Evolutionary conservation across 2,797 vertebrate genomes (phyloP).

Genomic region (Sciurus vulgaris): DNA sequence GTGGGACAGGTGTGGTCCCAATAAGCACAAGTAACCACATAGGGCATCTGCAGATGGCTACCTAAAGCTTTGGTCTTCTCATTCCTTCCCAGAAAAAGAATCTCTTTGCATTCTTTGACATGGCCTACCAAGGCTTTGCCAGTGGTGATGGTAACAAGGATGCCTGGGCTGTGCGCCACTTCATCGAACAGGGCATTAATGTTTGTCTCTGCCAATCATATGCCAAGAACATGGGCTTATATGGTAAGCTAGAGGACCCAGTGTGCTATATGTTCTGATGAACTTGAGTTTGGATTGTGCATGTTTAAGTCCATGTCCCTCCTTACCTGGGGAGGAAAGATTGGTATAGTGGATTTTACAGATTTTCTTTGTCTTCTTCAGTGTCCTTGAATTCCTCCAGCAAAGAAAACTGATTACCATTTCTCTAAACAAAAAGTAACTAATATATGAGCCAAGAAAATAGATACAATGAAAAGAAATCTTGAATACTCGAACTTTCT

Average conservation of each 20-base stretch:
- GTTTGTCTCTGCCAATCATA: slow-evolving; percentile 96
- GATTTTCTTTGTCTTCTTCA: not conserved
- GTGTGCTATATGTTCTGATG: fast-evolving
- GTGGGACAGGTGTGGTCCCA: not conserved
- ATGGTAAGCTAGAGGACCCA: slow-evolving; percentile 90
- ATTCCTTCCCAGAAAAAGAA: slow-evolving; percentile 93
- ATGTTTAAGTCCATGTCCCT: not conserved
- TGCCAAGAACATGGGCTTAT: slow-evolving; percentile 99
- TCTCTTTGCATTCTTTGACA: slow-evolving; percentile 98
- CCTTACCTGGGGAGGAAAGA: not conserved
- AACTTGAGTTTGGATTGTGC: not conserved
- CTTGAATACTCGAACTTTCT: not conserved
- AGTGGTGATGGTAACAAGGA: slow-evolving; percentile 97
- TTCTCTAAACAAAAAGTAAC: slow-evolving; percentile 29
- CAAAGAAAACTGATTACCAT: not conserved
- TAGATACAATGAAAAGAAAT: not conserved
- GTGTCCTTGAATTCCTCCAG: slow-evolving; percentile 22
- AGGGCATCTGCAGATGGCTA: not conserved
- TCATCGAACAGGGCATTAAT: slow-evolving; percentile 97
- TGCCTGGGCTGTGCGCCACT: slow-evolving; percentile 97
- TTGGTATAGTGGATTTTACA: not conserved
- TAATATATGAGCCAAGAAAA: not conserved
- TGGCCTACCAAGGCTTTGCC: slow-evolving; percentile 99
- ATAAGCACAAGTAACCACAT: not conserved
- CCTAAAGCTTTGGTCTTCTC: slow-evolving; percentile 17